A percentile compares a stretch with the other conserved stretches of the same genome.
Evolutionary conservation across 2,113 vertebrate species (phyloP).

Genomic region (Pachycephala philippinensis): DNA sequence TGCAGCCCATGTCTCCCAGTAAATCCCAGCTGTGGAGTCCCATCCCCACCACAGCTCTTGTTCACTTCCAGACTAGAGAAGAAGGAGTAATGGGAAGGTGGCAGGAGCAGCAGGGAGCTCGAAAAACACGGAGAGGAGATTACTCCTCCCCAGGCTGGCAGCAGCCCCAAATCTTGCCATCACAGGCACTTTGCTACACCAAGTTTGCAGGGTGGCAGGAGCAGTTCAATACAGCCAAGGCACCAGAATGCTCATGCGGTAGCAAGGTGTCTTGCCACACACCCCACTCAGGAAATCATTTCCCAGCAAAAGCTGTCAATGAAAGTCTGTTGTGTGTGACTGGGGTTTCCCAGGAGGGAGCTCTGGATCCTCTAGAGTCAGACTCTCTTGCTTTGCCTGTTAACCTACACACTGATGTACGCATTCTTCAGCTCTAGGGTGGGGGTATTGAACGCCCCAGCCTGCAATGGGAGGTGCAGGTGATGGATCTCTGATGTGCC

Average conservation of each 20-base stretch:
- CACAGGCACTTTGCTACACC: too few species aligned
- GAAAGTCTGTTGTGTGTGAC: background rate
- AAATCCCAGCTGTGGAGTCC: background rate
- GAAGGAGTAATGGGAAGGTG: background rate
- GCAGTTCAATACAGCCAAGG: background rate
- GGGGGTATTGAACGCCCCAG: background rate
- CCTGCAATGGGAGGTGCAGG: background rate
- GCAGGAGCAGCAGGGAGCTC: background rate
- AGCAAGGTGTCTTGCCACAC: background rate
- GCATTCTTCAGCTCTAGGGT: background rate
- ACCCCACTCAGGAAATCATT: background rate
- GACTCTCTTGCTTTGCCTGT: background rate
- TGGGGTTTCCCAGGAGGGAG: background rate
- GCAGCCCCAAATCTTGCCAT: background rate
- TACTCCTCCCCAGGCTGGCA: background rate
- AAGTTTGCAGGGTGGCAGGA: background rate
- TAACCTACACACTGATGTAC: background rate
- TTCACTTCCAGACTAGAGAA: background rate
- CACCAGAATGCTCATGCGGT: background rate
- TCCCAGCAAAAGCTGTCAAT: background rate
- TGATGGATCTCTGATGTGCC: background rate
- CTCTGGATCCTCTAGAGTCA: background rate
- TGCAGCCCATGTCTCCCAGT: background rate
- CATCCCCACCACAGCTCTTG: background rate
- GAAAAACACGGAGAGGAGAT: background rate